Base-by-base conservation (phyloP, 2,888 invertebrate species). In the Nemoura dubitans region DNA sequence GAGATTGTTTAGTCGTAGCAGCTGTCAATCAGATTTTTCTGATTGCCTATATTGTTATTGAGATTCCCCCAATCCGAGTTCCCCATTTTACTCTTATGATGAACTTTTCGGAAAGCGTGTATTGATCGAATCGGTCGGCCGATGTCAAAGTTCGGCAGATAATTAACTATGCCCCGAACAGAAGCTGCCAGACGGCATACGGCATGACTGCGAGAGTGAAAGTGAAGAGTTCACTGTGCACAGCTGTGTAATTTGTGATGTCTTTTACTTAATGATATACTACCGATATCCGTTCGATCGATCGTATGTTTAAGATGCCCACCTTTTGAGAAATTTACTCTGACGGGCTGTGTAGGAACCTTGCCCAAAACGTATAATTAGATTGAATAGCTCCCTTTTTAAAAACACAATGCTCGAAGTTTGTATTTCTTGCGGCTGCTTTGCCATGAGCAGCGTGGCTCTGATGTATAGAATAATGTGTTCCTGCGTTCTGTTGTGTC, bases 191-290 rank as follows among this genome's bases (percentile, higher is more conserved):
- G n/a, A n/a, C n/a, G n/a, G n/a, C n/a, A n/a, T n/a, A 36, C 36
- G 36, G 36, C 36, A 6, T 36, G 36, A 36, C 10, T 6, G 59
- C 14, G 59, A 59, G 21, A 59, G 59, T 36, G 36, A 36, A 36
- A 36, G 16, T 21, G 59, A 59, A 14, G 14, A 59, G 6, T 14
- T 1, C 3, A 59, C 16, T 21, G 21, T 59, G 16, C 59, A 59
- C 59, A 59, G 59, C 59, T 59, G 59, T 59, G 59, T 59, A 59
- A 59, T 59, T 59, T 59, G 59, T 59, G 59, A 59, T 59, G 59
- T 21, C 59, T 59, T 59, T 59, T 16, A 59, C 6, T 59, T 59
- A 59, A 59, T 59, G 59, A 59, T 59, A 59, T 3, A 59, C 59
- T 59, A 21, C 59, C 59, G 21, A 59, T 59, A 59, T 59, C 59